Percentiles rank a stretch among this genome's conserved stretches.
phyloP scores from a whole-genome alignment of 2,888 invertebrate genomes.

The Metalampra italica region DNA sequence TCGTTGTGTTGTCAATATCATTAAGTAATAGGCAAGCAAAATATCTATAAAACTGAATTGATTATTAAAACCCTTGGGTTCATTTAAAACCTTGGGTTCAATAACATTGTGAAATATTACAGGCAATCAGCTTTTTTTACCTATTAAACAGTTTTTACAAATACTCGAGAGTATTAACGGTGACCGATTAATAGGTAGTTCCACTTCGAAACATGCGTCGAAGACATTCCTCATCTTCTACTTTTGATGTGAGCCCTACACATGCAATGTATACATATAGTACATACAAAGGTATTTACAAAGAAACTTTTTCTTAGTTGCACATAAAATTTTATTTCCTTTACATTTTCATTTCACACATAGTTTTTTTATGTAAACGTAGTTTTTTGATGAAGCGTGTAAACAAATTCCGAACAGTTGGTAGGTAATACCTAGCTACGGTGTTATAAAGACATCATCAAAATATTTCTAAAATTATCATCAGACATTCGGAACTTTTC shows the following conservation, averaged over 20 bases:
- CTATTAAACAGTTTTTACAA: too few relatives aligned
- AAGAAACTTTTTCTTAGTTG: not conserved
- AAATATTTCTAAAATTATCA: conserved; percentile 27
- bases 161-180: too few relatives aligned
- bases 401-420: conserved; percentile 15
- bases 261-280: not conserved
- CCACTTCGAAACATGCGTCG: not conserved
- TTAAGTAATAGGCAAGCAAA: too few relatives aligned
- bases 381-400: not conserved
- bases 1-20: too few relatives aligned
- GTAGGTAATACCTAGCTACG: conserved; percentile 6
- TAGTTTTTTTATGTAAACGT: not conserved
- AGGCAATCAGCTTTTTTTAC: too few relatives aligned
- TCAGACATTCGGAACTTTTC: conserved; percentile 29
- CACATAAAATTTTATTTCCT: not conserved
- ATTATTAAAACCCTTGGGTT: too few relatives aligned
- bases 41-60: too few relatives aligned
- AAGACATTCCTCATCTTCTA: not conserved
- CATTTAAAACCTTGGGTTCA: too few relatives aligned
- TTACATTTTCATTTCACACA: not conserved
- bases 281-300: not conserved
- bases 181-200: too few relatives aligned
- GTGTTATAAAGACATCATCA: conserved; percentile 14
- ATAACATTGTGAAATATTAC: too few relatives aligned
- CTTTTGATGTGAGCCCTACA: not conserved